phyloP scores from a whole-genome alignment of 2,888 invertebrate species.

The Cataglyphis cursor region DNA sequence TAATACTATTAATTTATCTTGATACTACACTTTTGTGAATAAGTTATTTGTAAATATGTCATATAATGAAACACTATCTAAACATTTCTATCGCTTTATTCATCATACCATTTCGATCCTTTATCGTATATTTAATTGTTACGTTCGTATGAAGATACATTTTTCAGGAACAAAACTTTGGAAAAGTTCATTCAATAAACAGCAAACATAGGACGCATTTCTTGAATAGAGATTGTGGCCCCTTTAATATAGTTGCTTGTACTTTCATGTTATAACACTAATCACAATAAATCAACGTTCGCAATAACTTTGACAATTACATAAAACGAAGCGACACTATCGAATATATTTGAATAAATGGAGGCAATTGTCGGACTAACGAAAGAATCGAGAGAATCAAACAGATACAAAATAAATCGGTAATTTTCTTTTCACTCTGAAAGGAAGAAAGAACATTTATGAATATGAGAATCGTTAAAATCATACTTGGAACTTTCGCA shows the following conservation, averaged over 20 bases:
- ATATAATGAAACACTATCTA: conserved; percentile 57
- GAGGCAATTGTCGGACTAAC: not conserved
- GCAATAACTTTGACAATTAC: not conserved
- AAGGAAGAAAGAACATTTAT: conserved; percentile 26
- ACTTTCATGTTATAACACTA: conserved; percentile 58
- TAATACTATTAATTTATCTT: conserved; percentile 40
- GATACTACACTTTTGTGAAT: conserved; percentile 60
- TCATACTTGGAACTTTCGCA: conserved; percentile 40
- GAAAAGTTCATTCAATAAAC: not conserved
- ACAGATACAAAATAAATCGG: conserved; percentile 79
- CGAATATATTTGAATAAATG: not conserved
- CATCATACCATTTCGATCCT: not conserved
- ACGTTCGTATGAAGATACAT: not conserved
- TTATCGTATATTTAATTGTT: not conserved
- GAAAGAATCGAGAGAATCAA: conserved; percentile 1
- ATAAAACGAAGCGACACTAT: not conserved
- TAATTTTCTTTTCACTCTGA: not conserved
- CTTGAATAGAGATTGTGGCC: conserved; percentile 54
- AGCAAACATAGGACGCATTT: not conserved
- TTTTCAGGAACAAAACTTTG: not conserved
- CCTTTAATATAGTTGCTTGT: conserved; percentile 53
- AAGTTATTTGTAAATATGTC: conserved; percentile 64
- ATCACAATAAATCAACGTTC: conserved; percentile 32
- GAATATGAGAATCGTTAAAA: conserved; percentile 15
- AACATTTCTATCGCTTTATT: conserved; percentile 23